Conservation (phyloP, 1,140 invertebrate species). For the Diabrotica undecimpunctata region DNA sequence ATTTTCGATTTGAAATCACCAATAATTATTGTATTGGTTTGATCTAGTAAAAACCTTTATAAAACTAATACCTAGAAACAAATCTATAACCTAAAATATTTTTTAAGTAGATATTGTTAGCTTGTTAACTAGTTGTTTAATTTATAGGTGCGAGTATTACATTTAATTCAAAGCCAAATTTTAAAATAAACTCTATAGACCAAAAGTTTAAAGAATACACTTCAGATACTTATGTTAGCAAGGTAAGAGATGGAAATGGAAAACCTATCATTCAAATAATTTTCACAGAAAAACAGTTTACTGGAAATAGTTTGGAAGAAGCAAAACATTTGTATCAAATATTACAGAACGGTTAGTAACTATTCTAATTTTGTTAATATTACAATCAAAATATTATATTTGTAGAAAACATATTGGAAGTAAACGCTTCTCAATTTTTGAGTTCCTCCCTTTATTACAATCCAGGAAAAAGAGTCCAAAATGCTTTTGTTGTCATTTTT, state of each 20-base stretch:
- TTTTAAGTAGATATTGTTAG: too few species aligned
- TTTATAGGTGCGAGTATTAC: conserved; percentile 12
- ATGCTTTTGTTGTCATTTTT: too few species aligned
- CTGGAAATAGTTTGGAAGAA: conserved; percentile 18
- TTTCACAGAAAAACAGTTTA: conserved; percentile 24
- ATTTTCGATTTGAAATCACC: too few species aligned
- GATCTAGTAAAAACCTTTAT: too few species aligned
- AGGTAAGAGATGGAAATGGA: conserved; percentile 13
- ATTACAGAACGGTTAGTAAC: neutral
- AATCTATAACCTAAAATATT: too few species aligned
- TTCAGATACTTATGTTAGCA: conserved; percentile 19
- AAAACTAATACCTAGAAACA: too few species aligned
- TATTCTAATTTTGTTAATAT: neutral
- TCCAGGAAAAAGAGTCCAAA: too few species aligned
- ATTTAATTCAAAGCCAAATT: neutral
- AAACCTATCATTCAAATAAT: conserved; percentile 19
- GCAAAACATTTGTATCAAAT: conserved; percentile 14
- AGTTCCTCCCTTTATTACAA: too few species aligned
- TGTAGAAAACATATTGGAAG: too few species aligned
- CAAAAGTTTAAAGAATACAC: conserved; percentile 10
- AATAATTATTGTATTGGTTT: too few species aligned
- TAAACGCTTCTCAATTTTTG: too few species aligned
- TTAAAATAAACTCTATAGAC: neutral
- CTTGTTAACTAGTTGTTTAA: too few species aligned
- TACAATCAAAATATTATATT: neutral